phyloP scores from a whole-genome alignment of 1,140 invertebrate genomes.

The Teleogryllus occipitalis region DNA sequence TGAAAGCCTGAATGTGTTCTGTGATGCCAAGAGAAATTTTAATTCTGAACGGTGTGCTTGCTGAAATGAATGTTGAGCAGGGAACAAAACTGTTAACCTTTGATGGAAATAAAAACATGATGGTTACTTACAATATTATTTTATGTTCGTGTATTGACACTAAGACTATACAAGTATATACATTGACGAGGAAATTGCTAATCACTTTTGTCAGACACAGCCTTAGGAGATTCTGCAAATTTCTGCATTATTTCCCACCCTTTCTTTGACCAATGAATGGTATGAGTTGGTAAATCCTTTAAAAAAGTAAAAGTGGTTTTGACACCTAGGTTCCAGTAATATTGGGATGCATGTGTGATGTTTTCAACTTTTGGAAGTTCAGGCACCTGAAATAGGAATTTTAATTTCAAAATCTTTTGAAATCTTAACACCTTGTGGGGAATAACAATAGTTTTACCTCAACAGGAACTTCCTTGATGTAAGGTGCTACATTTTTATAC shows the following conservation, averaged over 20 bases:
- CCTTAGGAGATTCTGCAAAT: not conserved
- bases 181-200: not conserved
- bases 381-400: slow-evolving; percentile 39
- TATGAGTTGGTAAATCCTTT: slow-evolving; percentile 38
- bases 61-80: not conserved
- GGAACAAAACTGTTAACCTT: not conserved
- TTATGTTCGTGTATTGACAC: no score
- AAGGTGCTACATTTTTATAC: slow-evolving; percentile 37
- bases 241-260: slow-evolving; percentile 15
- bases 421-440: not conserved
- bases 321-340: slow-evolving; percentile 48
- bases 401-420: no score
- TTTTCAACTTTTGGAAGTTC: slow-evolving; percentile 42
- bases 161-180: not conserved
- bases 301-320: slow-evolving; percentile 43
- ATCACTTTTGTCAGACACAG: not conserved
- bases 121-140: not conserved
- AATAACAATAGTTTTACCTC: slow-evolving; percentile 13
- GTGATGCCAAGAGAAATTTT: no score
- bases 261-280: slow-evolving; percentile 35
- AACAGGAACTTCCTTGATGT: slow-evolving; percentile 40
- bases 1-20: no score
- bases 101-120: not conserved
- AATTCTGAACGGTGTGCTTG: not conserved
- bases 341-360: slow-evolving; percentile 40